Percentiles rank a stretch among this genome's conserved stretches.
These are phyloP conservation scores for Spondyliosoma cantharus DNA, from an alignment of 2,797 vertebrate genomes.

Conservation along the genomic window DNA sequence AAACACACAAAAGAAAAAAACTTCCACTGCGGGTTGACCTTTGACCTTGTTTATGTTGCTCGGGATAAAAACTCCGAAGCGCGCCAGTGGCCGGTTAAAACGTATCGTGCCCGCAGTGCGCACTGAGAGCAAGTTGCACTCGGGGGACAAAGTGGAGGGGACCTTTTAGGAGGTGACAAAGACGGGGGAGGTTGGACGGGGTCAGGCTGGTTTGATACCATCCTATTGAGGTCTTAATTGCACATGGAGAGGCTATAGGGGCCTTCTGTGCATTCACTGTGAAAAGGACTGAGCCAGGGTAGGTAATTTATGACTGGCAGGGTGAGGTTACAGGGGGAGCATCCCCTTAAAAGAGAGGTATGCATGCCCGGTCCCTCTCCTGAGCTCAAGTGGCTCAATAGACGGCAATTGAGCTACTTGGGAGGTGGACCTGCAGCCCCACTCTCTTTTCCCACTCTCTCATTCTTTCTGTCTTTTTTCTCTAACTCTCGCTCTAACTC, in stretches of 20 bases:
- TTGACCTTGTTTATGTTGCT: conserved; percentile 76
- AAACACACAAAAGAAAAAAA: conserved; percentile 35
- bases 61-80: conserved; percentile 58
- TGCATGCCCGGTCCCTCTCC: conserved; percentile 75
- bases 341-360: conserved; percentile 75
- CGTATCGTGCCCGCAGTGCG: conserved; percentile 32
- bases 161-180: conserved; percentile 81
- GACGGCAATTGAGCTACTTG: conserved; percentile 77
- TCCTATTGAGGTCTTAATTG: conserved; percentile 85
- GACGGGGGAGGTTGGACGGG: conserved; percentile 78
- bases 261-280: conserved; percentile 81
- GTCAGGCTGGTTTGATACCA: conserved; percentile 83
- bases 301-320: conserved; percentile 84
- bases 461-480: conserved; percentile 48
- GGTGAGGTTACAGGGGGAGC: conserved; percentile 77
- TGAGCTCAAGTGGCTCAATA: conserved; percentile 76
- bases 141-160: conserved; percentile 71
- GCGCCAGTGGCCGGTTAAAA: conserved; percentile 62
- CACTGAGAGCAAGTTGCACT: conserved; percentile 65
- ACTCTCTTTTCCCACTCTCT: conserved; percentile 51
- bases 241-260: conserved; percentile 81
- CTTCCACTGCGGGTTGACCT: conserved; percentile 69
- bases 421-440: conserved; percentile 68
- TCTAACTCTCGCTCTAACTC: conserved; percentile 53
- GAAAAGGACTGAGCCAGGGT: conserved; percentile 70